Base-by-base conservation (phyloP, 1,140 invertebrate species). In the Drosophila ogumai region DNA sequence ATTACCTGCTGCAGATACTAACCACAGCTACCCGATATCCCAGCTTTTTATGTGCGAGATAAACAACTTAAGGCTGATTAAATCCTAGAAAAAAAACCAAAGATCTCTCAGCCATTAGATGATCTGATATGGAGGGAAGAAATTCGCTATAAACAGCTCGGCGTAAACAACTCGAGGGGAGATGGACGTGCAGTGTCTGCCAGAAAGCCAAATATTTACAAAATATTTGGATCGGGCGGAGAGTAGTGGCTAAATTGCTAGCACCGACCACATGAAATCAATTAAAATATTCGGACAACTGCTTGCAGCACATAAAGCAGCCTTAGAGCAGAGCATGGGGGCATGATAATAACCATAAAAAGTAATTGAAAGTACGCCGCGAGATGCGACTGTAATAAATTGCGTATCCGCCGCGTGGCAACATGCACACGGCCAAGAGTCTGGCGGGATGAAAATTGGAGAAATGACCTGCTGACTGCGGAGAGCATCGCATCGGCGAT, bases 201-300 rank as follows among this genome's bases (percentile, higher is more conserved):
- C 65, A 46, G 55, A 64, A 2, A 69, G n/a, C 31, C 59, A 77
- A 76, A 80, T 82, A 79, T 82, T 82, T 82, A 85, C 63, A 81
- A 32, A 58, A 60, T 50, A 25, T 32, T 43, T 25, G 9, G 58
- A 43, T 36, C 7, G 41, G 38, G 28, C 19, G 3, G 32, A 3
- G 34, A 55, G 32, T 10, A 49, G 44, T 34, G 15, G 22, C 32
- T 17, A 59, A 44, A 73, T 65, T 32, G 38, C 38, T 38, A 12
- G 43, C 49, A 43, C 38, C 31, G 58, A 49, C 68, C 82, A 78
- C 78, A 85, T 85, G 82, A 85, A 86, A 85, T 86, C 82, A 81
- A 85, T 85, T 85, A 86, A 85, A 81, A 85, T 86, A 86, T 86
- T 85, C 81, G 60, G 59, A 19, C 50, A 82, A 76, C 40, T 75